A percentile compares a stretch with the other conserved stretches of the same genome.
These are phyloP conservation scores for Aphidius gifuensis DNA, from an alignment of 1,140 invertebrate species.

Conservation along the genomic window DNA sequence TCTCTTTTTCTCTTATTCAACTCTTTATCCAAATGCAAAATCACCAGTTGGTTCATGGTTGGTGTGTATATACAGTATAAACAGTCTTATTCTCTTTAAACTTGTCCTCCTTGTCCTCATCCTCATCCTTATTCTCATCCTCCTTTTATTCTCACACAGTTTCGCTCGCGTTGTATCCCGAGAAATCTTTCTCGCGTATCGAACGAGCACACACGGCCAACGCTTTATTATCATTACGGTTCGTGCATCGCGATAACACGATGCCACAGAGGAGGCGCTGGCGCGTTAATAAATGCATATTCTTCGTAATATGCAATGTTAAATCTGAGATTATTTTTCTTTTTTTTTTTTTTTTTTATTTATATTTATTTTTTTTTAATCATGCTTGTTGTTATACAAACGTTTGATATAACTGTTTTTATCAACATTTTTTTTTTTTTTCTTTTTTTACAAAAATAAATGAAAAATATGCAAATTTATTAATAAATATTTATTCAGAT, in stretches of 20 bases:
- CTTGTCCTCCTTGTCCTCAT: no score
- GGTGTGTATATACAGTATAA: no score
- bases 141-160: conserved; percentile 6
- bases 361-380: neutral
- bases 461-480: no score
- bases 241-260: conserved; percentile 27
- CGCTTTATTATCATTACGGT: conserved; percentile 27
- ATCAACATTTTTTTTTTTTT: conserved; percentile 10
- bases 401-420: neutral
- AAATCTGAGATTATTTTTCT: neutral
- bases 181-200: conserved; percentile 13
- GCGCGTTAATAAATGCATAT: conserved; percentile 25
- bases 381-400: no score
- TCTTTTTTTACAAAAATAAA: neutral
- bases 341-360: neutral
- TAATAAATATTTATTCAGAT: no score
- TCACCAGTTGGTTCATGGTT: no score
- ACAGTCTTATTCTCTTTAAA: no score
- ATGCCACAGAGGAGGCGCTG: conserved; percentile 12
- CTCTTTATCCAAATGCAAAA: no score
- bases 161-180: neutral
- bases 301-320: conserved; percentile 15
- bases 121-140: no score
- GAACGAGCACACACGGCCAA: conserved; percentile 16
- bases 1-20: no score